These are phyloP conservation scores for Sphaerodactylus townsendi DNA, from an alignment of 2,113 vertebrate genomes.

Conservation along the genomic window DNA sequence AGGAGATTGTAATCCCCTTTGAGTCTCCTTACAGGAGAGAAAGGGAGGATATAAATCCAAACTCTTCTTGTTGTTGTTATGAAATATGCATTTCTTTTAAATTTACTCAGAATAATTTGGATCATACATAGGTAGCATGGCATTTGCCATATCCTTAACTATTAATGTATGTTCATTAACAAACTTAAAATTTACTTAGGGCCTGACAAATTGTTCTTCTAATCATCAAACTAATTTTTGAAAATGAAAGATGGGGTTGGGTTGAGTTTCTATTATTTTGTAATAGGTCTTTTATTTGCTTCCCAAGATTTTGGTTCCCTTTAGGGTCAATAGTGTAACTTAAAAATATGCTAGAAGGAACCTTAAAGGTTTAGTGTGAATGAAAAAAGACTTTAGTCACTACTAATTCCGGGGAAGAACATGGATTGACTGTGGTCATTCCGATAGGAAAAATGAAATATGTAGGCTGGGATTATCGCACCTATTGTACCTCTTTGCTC, in stretches of 20 bases:
- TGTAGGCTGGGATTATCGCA: neutral
- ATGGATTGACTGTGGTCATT: neutral
- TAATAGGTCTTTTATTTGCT: neutral
- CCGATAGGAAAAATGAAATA: neutral
- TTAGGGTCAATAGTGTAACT: neutral
- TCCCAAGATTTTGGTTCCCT: accelerated
- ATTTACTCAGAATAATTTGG: slow-evolving; percentile 44
- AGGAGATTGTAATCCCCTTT: too few species aligned
- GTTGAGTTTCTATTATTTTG: neutral
- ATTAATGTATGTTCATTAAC: slow-evolving; percentile 13
- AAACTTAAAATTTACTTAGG: neutral
- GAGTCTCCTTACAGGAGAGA: too few species aligned
- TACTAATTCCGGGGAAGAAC: neutral
- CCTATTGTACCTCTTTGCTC: neutral
- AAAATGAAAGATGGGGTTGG: neutral
- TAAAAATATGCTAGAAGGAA: neutral
- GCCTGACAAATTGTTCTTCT: neutral
- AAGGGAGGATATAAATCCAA: too few species aligned
- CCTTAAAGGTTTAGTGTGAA: accelerated
- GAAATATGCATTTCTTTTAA: slow-evolving; percentile 26
- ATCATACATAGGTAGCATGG: slow-evolving; percentile 38
- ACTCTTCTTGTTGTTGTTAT: too few species aligned
- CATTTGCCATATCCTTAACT: slow-evolving; percentile 15
- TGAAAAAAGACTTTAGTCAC: neutral
- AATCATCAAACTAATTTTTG: slow-evolving; percentile 12